Conservation (phyloP, 2,797 vertebrate genomes). For the Etheostoma nigrum region DNA sequence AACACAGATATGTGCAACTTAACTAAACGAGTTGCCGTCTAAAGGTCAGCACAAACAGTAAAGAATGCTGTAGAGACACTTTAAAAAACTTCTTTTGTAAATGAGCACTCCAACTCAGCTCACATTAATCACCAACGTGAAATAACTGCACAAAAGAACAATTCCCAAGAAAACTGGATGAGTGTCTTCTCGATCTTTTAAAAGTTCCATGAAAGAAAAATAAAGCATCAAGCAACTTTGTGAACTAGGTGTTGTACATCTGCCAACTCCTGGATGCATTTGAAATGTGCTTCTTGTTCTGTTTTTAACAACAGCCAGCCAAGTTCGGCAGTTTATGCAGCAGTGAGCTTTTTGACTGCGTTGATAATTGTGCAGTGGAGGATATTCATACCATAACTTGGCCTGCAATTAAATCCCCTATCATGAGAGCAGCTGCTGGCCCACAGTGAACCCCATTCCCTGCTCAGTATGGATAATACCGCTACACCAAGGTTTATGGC, state of each 20-base stretch:
- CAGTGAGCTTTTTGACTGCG: slow-evolving; percentile 63
- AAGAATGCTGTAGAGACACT: slow-evolving; percentile 36
- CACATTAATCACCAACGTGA: slow-evolving; percentile 49
- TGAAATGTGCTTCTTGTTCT: slow-evolving; percentile 68
- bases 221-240: slow-evolving; percentile 43
- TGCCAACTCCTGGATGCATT: slow-evolving; percentile 66
- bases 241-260: slow-evolving; percentile 62
- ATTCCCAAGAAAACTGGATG: slow-evolving; percentile 54
- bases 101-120: slow-evolving; percentile 60
- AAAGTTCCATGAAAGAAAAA: slow-evolving; percentile 51
- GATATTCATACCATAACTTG: slow-evolving; percentile 76
- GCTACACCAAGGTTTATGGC: slow-evolving; percentile 66
- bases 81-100: slow-evolving; percentile 49
- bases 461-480: slow-evolving; percentile 75
- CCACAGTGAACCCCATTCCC: slow-evolving; percentile 70
- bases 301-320: slow-evolving; percentile 69
- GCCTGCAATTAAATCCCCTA: slow-evolving; percentile 79
- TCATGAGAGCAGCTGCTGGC: slow-evolving; percentile 77
- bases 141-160: slow-evolving; percentile 42
- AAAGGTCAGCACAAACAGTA: slow-evolving; percentile 37
- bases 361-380: slow-evolving; percentile 73
- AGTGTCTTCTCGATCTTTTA: slow-evolving; percentile 40
- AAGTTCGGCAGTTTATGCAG: slow-evolving; percentile 59
- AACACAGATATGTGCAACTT: slow-evolving; percentile 23
- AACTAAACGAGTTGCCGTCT: slow-evolving; percentile 12